Base-by-base conservation (phyloP, 2,113 vertebrate species). In the Ameiurus melas region DNA sequence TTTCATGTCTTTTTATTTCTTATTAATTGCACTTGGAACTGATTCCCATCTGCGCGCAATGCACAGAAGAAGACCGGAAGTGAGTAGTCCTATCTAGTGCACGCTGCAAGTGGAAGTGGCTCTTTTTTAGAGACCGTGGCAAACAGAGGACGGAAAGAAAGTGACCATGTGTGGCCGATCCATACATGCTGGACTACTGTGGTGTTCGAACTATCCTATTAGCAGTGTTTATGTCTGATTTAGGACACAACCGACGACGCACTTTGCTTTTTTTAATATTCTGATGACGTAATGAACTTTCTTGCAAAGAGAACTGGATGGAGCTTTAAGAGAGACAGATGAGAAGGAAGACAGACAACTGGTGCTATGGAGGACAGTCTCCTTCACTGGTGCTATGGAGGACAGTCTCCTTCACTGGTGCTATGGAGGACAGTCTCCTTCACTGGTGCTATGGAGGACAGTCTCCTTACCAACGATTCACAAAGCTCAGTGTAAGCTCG, bases 261-360 rank as follows among this genome's bases (percentile, higher is more conserved):
- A 91, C 90, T 91, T 91, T 91, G 89, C 27, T 86, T 86, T 85
- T 89, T 85, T 83, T 16, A 70, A 60, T 55, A 70, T 85, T 85
- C 22, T 13, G 55, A 77, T 71, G 36, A 68, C 55, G 75, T 62
- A 51, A 47, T 79, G 39, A 87, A 81, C 75, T 75, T 82, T 77
- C 19, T 36, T 25, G 58, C 57, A 88, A 90, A 57, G 66, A 78
- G 84, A 83, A 84, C 43, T 71, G 55, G 70, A 68, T 43, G 36
- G n/a, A 33, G 27, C 12, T 43, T 83, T 83, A 43, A 22, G 47
- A 58, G 77, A 75, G n/a, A 51, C 55, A 3, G 57, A 30, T 25
- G 39, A 12, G 20, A 33, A 30, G 81, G 58, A 62, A 79, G 85
- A 78, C 47, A 77, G 78, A 80, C 71, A 25, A 39, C 55, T 90